Percentiles rank a stretch among this genome's conserved stretches.
Evolutionary conservation across 1,140 invertebrate genomes (phyloP).

Genomic region (Drosophila elegans): DNA sequence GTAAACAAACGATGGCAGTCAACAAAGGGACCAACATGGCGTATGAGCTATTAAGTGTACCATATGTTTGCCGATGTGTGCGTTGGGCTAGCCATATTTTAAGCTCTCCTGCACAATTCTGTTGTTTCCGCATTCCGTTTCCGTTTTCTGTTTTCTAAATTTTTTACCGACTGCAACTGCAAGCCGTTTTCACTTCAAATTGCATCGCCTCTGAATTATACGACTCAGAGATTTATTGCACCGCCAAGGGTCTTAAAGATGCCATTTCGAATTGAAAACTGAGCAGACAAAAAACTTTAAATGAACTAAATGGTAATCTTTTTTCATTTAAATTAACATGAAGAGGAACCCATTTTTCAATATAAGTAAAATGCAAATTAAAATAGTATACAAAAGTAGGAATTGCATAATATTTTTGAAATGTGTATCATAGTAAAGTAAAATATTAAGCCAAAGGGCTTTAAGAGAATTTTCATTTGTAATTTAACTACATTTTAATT

Average conservation of each 20-base stretch:
- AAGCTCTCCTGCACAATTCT: constrained; percentile 29
- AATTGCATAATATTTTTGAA: too few species aligned
- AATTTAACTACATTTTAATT: too few species aligned
- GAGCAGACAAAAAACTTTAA: too few species aligned
- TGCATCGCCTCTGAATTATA: constrained; percentile 47
- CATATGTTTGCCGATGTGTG: constrained; percentile 21
- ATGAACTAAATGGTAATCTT: too few species aligned
- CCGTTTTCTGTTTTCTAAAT: constrained; percentile 24
- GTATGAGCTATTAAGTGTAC: constrained; percentile 73
- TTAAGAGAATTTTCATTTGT: too few species aligned
- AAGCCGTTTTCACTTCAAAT: constrained; percentile 56
- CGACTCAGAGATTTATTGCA: constrained; percentile 49
- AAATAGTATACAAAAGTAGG: too few species aligned
- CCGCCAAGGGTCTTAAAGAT: constrained; percentile 20
- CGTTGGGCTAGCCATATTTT: constrained; percentile 50
- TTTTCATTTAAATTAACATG: too few species aligned
- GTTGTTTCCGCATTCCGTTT: constrained; percentile 46
- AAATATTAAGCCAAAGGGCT: too few species aligned
- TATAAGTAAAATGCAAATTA: too few species aligned
- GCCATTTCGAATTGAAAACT: background rate
- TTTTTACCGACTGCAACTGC: constrained; percentile 34
- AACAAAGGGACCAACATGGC: constrained; percentile 75
- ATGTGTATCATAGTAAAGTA: too few species aligned
- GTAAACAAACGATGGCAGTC: constrained; percentile 78
- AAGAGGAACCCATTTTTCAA: too few species aligned